These are phyloP conservation scores for Xenopus tropicalis DNA, from an alignment of 2,113 vertebrate species.

Conservation along the genomic window DNA sequence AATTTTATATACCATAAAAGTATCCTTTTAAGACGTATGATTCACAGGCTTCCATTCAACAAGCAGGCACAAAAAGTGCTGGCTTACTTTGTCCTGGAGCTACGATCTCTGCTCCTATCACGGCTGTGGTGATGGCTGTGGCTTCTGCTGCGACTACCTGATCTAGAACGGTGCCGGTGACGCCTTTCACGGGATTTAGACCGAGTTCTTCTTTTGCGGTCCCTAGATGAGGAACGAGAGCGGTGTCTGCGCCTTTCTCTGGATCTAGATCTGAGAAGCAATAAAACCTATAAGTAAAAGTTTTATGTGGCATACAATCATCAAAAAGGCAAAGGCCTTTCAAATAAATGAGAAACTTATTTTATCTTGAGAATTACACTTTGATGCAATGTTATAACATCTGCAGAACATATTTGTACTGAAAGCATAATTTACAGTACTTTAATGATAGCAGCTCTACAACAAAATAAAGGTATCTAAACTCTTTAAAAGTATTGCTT, in stretches of 20 bases:
- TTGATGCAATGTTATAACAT: too few species aligned
- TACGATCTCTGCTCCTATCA: conserved; percentile 72
- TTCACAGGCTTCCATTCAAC: neutral
- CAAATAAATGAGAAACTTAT: too few species aligned
- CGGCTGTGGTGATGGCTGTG: conserved; percentile 73
- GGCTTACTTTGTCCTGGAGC: conserved; percentile 68
- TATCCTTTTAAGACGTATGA: too few species aligned
- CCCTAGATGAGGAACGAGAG: conserved; percentile 71
- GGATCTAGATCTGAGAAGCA: conserved; percentile 64
- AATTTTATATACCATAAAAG: too few species aligned
- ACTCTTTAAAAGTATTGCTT: too few species aligned
- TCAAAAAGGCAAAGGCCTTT: too few species aligned
- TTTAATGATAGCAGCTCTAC: too few species aligned
- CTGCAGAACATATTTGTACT: too few species aligned
- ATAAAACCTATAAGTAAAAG: neutral
- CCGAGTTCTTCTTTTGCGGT: conserved; percentile 72
- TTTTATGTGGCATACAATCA: too few species aligned
- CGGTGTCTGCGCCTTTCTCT: conserved; percentile 69
- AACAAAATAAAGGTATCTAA: too few species aligned
- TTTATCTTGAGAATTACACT: too few species aligned
- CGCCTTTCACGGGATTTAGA: conserved; percentile 75
- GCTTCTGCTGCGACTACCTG: conserved; percentile 70
- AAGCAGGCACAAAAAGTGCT: neutral
- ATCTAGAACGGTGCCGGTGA: conserved; percentile 68
- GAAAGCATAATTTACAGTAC: too few species aligned